Evolutionary conservation across 2,888 invertebrate genomes (phyloP).

Genomic region (Blastobasis adustella): DNA sequence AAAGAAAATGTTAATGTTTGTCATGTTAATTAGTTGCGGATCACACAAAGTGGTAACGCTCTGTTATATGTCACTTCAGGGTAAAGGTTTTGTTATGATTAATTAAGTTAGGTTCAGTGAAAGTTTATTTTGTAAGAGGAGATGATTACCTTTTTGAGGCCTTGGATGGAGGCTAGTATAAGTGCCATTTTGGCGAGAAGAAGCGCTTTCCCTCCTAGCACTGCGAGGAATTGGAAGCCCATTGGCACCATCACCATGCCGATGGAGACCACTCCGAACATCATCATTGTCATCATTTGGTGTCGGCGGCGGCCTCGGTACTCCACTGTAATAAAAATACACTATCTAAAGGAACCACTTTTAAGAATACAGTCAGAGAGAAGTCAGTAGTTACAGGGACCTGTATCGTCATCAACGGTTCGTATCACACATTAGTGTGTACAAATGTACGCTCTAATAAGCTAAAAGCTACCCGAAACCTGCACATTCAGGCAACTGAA

Average conservation of each 20-base stretch:
- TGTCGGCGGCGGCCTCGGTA: conserved; percentile 77
- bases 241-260: conserved; percentile 85
- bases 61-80: conserved; percentile 5
- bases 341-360: too few relatives aligned
- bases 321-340: conserved; percentile 33
- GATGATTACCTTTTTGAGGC: conserved; percentile 79
- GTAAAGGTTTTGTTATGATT: conserved; percentile 4
- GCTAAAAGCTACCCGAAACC: too few relatives aligned
- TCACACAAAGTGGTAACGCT: too few relatives aligned
- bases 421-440: too few relatives aligned
- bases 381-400: too few relatives aligned
- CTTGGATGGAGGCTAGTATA: conserved; percentile 85
- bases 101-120: conserved; percentile 3
- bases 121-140: neutral
- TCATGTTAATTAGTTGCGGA: conserved; percentile 17
- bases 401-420: too few relatives aligned
- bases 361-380: too few relatives aligned
- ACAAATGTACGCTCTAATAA: too few relatives aligned
- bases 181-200: conserved; percentile 88
- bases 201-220: conserved; percentile 87
- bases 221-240: conserved; percentile 89
- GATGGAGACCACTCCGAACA: conserved; percentile 85
- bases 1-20: conserved; percentile 47
- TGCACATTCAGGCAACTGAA: too few relatives aligned
- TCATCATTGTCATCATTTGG: conserved; percentile 84